Conservation (phyloP, 1,140 invertebrate species). For the Heliothis virescens region DNA sequence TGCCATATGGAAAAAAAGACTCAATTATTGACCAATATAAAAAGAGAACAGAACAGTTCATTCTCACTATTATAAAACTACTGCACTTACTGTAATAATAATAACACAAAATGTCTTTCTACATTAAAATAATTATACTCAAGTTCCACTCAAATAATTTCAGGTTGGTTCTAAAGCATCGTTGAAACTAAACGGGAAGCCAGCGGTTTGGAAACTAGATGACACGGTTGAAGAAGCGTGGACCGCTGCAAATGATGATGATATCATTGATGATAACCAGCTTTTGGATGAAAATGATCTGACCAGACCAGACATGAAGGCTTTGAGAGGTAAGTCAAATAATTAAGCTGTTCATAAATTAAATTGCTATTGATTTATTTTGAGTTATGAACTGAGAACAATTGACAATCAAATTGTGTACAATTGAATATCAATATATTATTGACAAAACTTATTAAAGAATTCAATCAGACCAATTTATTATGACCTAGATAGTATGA, state of each 20-base stretch:
- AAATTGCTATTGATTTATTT: too few relatives aligned
- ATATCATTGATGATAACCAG: conserved; percentile 95
- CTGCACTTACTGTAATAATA: too few relatives aligned
- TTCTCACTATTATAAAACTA: too few relatives aligned
- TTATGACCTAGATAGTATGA: too few relatives aligned
- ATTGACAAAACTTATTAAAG: background rate
- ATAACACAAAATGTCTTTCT: too few relatives aligned
- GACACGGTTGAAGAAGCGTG: conserved; percentile 88
- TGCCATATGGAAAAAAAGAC: too few relatives aligned
- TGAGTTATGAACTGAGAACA: too few relatives aligned
- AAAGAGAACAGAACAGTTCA: too few relatives aligned
- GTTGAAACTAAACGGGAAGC: conserved; percentile 84
- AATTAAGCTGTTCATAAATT: too few relatives aligned
- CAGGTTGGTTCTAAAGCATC: conserved; percentile 88
- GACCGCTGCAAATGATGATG: conserved; percentile 91
- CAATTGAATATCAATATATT: background rate
- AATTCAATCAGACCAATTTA: too few relatives aligned
- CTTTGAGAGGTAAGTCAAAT: conserved; percentile 90
- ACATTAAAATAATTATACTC: background rate
- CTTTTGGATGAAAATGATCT: conserved; percentile 96
- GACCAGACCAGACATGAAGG: conserved; percentile 93
- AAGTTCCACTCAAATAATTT: conserved; percentile 16
- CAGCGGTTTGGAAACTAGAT: conserved; percentile 85
- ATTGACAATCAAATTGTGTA: too few relatives aligned
- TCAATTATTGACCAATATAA: too few relatives aligned